Conservation (phyloP, 2,113 vertebrate genomes). For the Paracanthobrama guichenoti region DNA sequence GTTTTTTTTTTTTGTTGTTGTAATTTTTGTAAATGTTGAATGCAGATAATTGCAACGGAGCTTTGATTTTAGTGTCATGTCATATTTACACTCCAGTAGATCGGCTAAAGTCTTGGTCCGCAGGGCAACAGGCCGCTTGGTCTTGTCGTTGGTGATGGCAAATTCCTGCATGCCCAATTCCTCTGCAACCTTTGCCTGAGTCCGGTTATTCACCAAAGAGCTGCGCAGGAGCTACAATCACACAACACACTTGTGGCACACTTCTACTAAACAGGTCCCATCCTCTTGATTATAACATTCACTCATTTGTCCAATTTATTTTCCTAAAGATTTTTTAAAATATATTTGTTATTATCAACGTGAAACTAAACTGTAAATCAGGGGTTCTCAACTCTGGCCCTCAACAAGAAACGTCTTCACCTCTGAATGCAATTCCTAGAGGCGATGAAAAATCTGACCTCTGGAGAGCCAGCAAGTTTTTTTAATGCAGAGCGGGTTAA, state of each 20-base stretch:
- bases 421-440: too few species aligned
- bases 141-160: slow-evolving; percentile 98
- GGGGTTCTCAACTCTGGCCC: too few species aligned
- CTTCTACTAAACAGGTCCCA: not conserved
- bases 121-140: slow-evolving; percentile 91
- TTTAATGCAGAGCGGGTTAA: too few species aligned
- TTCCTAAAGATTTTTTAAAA: not conserved
- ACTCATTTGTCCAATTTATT: not conserved
- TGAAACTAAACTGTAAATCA: too few species aligned
- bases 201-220: slow-evolving; percentile 97
- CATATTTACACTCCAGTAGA: slow-evolving; percentile 90
- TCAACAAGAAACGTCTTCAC: too few species aligned
- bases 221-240: slow-evolving; percentile 86
- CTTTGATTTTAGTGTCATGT: not conserved
- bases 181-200: slow-evolving; percentile 97
- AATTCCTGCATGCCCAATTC: slow-evolving; percentile 98
- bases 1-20: too few species aligned
- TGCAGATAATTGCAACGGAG: too few species aligned
- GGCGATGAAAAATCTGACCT: too few species aligned
- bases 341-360: too few species aligned
- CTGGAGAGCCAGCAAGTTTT: too few species aligned
- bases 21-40: not conserved
- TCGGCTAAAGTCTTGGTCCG: slow-evolving; percentile 96
- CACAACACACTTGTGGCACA: slow-evolving; percentile 1
- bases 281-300: not conserved